Evolutionary conservation across 2,113 vertebrate genomes (phyloP), one percentile per base, ranked within the genome.

Genomic region (Psettodes erumei): DNA sequence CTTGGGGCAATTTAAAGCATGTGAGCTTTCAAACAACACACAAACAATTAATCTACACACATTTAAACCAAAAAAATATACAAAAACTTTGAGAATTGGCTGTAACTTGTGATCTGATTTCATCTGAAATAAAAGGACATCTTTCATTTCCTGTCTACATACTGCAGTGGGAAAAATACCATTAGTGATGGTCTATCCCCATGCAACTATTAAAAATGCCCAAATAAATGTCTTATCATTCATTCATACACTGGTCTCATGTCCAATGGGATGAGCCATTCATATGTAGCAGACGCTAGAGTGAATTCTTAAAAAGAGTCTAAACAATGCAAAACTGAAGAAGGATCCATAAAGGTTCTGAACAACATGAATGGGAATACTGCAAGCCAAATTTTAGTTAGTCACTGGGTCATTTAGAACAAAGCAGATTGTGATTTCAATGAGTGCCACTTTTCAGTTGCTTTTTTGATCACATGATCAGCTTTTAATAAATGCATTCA

Each of bases 231-330:
- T 63, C 30, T 33, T 19, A 25, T 47, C 70, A 47, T 69, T 77
- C 62, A 60, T 55, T 70, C 48, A 50, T 47, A 65, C 53, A 18
- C 27, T 55, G 51, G 27, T 23, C 15, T 37, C 16, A 8, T 18
- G n/a, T 50, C 21, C 35, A 30, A 18, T 67, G 25, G 61, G 50
- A 79, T 65, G 4, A 40, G 18, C 8, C 23, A 13, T 25, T 63
- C 27, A 13, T 21, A 13, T 21, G 19, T 19, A 37, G 25, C 50
- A 50, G 19, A 13, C 28, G 28, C n/a, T 12, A 33, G 64, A 25
- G 32, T 51, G 11, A 38, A 12, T 4, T 6, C 19, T 35, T 11
- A 6, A 8, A 55, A n/a, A 43, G 1, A 4, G 47, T 38, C n/a
- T 55, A 35, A 35, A 8, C 27, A 8, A 6, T 12, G 8, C 11